Conservation (phyloP, 1,140 invertebrate species). For the Caenorhabditis remanei region DNA sequence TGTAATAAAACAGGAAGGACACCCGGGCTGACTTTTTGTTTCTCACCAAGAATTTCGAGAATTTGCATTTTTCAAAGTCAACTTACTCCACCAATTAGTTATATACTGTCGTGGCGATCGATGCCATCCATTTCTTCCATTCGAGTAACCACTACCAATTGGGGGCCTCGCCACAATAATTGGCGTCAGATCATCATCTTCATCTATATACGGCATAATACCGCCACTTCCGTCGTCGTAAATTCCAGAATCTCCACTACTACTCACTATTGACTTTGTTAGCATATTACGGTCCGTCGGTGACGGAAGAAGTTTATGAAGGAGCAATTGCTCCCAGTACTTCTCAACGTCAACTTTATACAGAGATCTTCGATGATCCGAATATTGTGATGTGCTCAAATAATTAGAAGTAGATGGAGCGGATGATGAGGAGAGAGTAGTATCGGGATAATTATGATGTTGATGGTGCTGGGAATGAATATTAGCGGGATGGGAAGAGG, state of each 20-base stretch:
- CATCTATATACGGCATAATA: constrained; percentile 55
- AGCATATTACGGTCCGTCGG: constrained; percentile 48
- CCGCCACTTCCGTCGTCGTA: constrained; percentile 11
- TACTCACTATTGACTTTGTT: constrained; percentile 51
- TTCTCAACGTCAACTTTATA: constrained; percentile 51
- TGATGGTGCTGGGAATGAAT: neutral
- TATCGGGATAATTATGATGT: constrained; percentile 26
- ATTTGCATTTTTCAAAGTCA: neutral
- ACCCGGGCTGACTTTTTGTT: too few relatives aligned
- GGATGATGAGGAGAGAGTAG: constrained; percentile 6
- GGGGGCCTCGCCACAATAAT: constrained; percentile 58
- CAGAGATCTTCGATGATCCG: constrained; percentile 30
- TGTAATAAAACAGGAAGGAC: constrained; percentile 31
- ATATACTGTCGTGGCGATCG: constrained; percentile 28
- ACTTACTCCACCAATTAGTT: constrained; percentile 47
- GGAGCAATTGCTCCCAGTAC: constrained; percentile 52
- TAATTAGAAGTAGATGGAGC: constrained; percentile 35
- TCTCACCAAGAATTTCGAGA: neutral
- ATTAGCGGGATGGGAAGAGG: neutral
- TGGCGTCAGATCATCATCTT: constrained; percentile 56
- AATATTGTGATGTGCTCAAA: constrained; percentile 38
- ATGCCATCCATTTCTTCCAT: constrained; percentile 28
- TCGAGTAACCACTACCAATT: neutral
- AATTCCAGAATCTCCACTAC: constrained; percentile 49
- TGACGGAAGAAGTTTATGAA: constrained; percentile 37